Conservation (phyloP, 2,888 invertebrate species). For the Hypomecis atomaria region DNA sequence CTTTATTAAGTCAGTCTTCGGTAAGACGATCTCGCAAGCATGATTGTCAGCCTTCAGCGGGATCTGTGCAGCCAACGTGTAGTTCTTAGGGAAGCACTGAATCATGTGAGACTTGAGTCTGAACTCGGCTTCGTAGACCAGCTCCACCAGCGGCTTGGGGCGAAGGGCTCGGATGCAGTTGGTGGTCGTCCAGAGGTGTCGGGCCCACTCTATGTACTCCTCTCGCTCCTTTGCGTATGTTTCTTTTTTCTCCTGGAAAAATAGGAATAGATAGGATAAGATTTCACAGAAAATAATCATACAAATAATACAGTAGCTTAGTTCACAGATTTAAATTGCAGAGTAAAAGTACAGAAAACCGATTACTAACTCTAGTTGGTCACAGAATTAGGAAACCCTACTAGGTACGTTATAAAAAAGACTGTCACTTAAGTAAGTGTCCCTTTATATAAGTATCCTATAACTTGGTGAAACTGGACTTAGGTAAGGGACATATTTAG, state of each 20-base stretch:
- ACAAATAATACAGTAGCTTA: too few relatives aligned
- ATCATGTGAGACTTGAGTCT: conserved; percentile 56
- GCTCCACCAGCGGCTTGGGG: conserved; percentile 64
- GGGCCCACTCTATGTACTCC: conserved; percentile 72
- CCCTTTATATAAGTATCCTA: too few relatives aligned
- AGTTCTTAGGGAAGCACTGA: conserved; percentile 59
- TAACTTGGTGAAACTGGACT: too few relatives aligned
- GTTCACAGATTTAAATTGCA: too few relatives aligned
- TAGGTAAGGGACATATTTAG: too few relatives aligned
- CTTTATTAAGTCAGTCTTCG: conserved; percentile 56
- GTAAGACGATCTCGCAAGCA: conserved; percentile 44
- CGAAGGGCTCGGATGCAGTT: conserved; percentile 66
- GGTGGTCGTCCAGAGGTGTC: conserved; percentile 57
- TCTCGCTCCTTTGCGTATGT: conserved; percentile 66
- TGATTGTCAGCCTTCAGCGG: conserved; percentile 49
- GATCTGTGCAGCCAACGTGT: conserved; percentile 67
- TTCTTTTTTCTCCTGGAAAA: conserved; percentile 58
- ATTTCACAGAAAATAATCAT: too few relatives aligned
- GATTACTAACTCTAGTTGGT: too few relatives aligned
- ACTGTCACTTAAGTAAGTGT: too few relatives aligned
- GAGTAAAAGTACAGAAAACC: too few relatives aligned
- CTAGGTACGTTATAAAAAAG: too few relatives aligned
- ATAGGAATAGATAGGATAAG: too few relatives aligned
- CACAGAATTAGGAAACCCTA: too few relatives aligned
- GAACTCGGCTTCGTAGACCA: conserved; percentile 67